Conservation (phyloP, 64 coral and sea anemone species). For the Montipora efflorescens region DNA sequence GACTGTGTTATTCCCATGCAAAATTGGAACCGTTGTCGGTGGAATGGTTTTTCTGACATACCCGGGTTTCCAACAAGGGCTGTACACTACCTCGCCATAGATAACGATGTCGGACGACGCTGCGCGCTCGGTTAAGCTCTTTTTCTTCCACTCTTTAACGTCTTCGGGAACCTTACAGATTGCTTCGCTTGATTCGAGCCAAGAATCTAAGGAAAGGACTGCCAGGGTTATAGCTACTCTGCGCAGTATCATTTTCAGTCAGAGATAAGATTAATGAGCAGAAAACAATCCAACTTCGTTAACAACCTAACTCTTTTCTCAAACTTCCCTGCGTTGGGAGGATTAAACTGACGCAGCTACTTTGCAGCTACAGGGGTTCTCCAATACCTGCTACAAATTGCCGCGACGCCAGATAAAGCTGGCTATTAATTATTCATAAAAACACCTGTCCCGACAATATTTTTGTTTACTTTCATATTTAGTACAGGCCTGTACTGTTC, state of each 20-base stretch:
- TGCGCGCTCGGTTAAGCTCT: conserved; percentile 63
- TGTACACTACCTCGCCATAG: conserved; percentile 76
- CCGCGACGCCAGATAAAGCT: background rate
- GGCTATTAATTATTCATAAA: conserved; percentile 18
- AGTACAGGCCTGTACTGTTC: no score
- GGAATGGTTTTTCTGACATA: conserved; percentile 13
- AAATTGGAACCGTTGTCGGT: background rate
- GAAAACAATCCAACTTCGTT: background rate
- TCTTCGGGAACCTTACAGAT: conserved; percentile 11
- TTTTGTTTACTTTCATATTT: background rate
- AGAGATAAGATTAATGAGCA: background rate
- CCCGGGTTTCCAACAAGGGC: conserved; percentile 64
- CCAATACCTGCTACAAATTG: background rate
- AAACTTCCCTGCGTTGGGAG: background rate
- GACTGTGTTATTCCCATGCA: background rate
- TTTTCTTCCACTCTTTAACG: conserved; percentile 56
- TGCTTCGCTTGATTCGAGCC: background rate
- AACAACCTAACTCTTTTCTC: background rate
- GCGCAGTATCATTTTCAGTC: background rate
- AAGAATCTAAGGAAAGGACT: background rate
- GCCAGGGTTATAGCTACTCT: background rate
- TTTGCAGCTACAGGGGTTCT: background rate
- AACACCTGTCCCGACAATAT: background rate
- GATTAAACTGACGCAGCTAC: background rate
- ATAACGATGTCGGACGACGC: conserved; percentile 75